Conservation (phyloP, 2,888 invertebrate species). For the Athalia rosae region DNA sequence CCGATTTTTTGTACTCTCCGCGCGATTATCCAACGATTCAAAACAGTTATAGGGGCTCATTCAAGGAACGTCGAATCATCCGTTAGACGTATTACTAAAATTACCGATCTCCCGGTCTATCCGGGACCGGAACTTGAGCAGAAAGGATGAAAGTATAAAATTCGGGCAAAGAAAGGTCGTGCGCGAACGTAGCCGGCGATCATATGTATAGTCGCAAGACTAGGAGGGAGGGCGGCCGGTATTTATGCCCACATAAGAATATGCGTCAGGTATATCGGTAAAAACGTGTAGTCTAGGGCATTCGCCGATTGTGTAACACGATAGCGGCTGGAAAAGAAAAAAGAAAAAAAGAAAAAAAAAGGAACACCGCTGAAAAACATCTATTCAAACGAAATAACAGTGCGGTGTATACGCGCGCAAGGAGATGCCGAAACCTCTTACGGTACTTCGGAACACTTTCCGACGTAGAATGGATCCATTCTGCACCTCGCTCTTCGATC, state of each 20-base stretch:
- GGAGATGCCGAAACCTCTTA: slow-evolving; percentile 32
- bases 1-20: no score
- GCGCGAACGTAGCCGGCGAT: background rate
- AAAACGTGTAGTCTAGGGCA: background rate
- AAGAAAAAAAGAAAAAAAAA: background rate
- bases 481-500: background rate
- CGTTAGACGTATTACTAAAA: no score
- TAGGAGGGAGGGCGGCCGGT: background rate
- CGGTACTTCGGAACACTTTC: slow-evolving; percentile 41
- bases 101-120: background rate
- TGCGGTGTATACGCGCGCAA: background rate
- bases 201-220: background rate
- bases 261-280: background rate
- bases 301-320: slow-evolving; percentile 23
- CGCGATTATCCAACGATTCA: no score
- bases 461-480: slow-evolving; percentile 29
- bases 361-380: no score
- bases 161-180: slow-evolving; percentile 11
- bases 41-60: no score
- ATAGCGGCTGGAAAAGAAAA: background rate
- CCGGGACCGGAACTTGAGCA: slow-evolving; percentile 6
- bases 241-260: background rate
- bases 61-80: no score
- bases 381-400: no score
- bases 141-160: slow-evolving; percentile 18